Percentiles rank a stretch among this genome's conserved stretches.
These are phyloP conservation scores for Rhynchomys soricoides DNA, from an alignment of 2,113 vertebrate species.

Conservation along the genomic window DNA sequence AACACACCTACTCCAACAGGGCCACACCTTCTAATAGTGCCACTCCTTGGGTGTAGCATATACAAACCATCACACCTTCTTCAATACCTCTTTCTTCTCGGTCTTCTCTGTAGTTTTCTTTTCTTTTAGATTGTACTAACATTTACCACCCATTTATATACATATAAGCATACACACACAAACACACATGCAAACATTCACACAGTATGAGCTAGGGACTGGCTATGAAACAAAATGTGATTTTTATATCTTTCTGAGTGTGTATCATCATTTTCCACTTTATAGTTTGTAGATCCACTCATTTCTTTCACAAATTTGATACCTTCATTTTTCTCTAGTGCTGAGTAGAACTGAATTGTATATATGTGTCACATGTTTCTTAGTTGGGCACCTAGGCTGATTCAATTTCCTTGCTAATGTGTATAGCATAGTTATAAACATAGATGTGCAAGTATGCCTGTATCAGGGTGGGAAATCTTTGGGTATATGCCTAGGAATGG, in stretches of 20 bases:
- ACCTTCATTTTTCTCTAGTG: neutral
- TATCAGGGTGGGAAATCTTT: neutral
- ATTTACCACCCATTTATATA: neutral
- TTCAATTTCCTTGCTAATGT: neutral
- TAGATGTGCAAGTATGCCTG: too few species aligned
- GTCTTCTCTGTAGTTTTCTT: neutral
- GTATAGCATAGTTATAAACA: neutral
- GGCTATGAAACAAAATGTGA: neutral
- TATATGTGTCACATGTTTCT: too few species aligned
- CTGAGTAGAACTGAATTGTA: neutral
- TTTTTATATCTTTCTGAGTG: neutral
- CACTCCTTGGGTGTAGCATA: too few species aligned
- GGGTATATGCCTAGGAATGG: too few species aligned
- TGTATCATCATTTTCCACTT: neutral
- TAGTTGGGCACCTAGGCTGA: neutral
- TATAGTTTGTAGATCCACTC: neutral
- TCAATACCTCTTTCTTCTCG: neutral
- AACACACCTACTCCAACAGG: too few species aligned
- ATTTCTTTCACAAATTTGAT: neutral
- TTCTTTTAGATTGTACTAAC: neutral
- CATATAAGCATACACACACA: neutral
- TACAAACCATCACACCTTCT: too few species aligned
- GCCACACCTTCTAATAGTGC: too few species aligned
- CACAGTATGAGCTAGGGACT: neutral
- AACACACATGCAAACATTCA: neutral